A percentile compares a stretch with the other conserved stretches of the same genome.
phyloP scores from a whole-genome alignment of 2,113 vertebrate species.

The Microcebus griseorufus region DNA sequence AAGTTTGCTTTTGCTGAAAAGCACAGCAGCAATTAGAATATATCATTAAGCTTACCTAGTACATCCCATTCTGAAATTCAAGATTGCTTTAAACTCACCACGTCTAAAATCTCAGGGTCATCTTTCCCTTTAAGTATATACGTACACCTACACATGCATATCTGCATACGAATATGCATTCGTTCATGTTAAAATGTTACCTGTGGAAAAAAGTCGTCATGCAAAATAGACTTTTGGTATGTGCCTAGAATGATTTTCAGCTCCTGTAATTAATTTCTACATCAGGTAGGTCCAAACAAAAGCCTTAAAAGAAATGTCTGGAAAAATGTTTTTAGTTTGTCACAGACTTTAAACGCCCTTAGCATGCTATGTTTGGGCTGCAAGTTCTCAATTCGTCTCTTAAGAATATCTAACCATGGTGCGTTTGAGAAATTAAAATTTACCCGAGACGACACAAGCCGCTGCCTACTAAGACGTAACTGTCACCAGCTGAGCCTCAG shows the following conservation, averaged over 20 bases:
- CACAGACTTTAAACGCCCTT: neutral
- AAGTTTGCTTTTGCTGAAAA: neutral
- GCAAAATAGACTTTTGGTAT: neutral
- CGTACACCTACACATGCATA: rapidly evolving
- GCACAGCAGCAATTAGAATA: neutral
- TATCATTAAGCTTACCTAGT: neutral
- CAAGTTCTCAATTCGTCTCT: neutral
- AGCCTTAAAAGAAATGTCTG: neutral
- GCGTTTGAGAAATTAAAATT: neutral
- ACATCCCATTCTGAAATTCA: neutral
- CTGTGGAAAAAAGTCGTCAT: neutral
- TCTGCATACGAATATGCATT: neutral
- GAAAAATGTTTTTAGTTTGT: too few relatives aligned
- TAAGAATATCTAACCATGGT: rapidly evolving
- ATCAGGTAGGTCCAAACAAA: neutral
- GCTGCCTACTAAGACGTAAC: neutral
- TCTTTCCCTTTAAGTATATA: neutral
- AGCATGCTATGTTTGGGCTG: neutral
- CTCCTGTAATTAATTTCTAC: neutral
- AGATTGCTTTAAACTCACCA: neutral
- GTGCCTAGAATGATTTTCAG: neutral
- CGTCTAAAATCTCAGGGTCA: neutral
- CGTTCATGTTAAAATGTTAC: neutral
- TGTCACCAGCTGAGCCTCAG: neutral
- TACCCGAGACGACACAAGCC: neutral